Percentiles rank a stretch among this genome's conserved stretches.
Conservation (phyloP, 2,888 invertebrate species). For the Linhomoeus sp. region DNA sequence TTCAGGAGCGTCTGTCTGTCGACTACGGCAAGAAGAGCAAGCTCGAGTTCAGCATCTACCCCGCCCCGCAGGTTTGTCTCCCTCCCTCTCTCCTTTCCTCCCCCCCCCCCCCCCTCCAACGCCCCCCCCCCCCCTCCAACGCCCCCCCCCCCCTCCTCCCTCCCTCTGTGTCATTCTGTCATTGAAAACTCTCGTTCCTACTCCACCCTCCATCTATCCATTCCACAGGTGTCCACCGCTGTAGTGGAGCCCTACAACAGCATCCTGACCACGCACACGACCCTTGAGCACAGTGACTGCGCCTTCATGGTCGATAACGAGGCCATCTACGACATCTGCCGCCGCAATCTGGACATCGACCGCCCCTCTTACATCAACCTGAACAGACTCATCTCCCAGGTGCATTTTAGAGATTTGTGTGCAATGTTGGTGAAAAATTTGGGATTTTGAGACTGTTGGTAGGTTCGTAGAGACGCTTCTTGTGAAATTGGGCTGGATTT, state of each 20-base stretch:
- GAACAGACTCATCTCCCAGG: constrained; percentile 35
- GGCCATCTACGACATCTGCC: constrained; percentile 80
- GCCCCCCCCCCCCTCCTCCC: background rate
- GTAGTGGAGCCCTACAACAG: constrained; percentile 94
- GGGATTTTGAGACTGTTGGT: too few relatives aligned
- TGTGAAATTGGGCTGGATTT: too few relatives aligned
- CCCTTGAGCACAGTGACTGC: constrained; percentile 77
- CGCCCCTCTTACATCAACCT: constrained; percentile 1
- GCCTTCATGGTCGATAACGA: constrained; percentile 83
- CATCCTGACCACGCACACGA: constrained; percentile 82
- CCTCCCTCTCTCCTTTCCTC: too few relatives aligned
- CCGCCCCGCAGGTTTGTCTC: constrained; percentile 55
- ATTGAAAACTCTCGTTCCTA: too few relatives aligned
- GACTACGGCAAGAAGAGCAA: constrained; percentile 73
- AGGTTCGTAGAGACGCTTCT: too few relatives aligned
- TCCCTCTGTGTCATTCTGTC: too few relatives aligned
- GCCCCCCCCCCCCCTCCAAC: background rate
- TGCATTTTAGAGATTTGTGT: too few relatives aligned
- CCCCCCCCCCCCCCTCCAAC: too few relatives aligned
- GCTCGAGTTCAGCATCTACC: constrained; percentile 67
- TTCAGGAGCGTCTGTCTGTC: constrained; percentile 61
- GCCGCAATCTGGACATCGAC: constrained; percentile 44
- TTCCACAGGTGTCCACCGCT: constrained; percentile 61
- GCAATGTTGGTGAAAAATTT: too few relatives aligned
- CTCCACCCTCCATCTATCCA: too few relatives aligned